Conservation (phyloP, 2,888 invertebrate species). For the Biston betularia region DNA sequence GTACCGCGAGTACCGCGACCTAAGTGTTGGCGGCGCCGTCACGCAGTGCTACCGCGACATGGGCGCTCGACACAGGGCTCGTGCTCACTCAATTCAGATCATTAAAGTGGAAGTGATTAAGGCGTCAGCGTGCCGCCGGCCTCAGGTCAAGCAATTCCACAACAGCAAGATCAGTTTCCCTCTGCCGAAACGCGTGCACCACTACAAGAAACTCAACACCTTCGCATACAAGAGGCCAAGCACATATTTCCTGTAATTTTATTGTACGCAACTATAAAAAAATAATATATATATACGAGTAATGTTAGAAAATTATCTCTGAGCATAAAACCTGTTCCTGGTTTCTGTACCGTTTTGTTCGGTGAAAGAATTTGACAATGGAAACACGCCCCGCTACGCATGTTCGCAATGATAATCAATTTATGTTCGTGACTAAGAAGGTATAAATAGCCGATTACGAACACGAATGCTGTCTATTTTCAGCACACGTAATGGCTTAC, state of each 20-base stretch:
- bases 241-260: constrained; percentile 89
- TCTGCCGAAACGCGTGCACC: constrained; percentile 95
- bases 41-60: constrained; percentile 99
- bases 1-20: constrained; percentile 99
- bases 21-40: constrained; percentile 97
- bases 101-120: constrained; percentile 98
- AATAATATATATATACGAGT: no score
- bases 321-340: no score
- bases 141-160: constrained; percentile 99
- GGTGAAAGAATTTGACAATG: background rate
- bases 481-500: constrained; percentile 34
- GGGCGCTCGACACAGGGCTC: constrained; percentile 99
- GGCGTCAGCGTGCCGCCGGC: constrained; percentile 95
- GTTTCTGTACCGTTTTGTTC: no score
- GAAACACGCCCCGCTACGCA: constrained; percentile 38
- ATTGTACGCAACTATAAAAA: constrained; percentile 67
- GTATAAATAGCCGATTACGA: constrained; percentile 47
- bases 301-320: no score
- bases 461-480: constrained; percentile 45
- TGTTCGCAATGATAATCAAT: constrained; percentile 48
- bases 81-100: constrained; percentile 99
- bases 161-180: constrained; percentile 99
- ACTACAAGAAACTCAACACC: constrained; percentile 92
- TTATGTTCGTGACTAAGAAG: constrained; percentile 47
- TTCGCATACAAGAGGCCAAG: constrained; percentile 94